Base-by-base conservation (phyloP, 2,113 vertebrate genomes). In the Nesogale talazaci region DNA sequence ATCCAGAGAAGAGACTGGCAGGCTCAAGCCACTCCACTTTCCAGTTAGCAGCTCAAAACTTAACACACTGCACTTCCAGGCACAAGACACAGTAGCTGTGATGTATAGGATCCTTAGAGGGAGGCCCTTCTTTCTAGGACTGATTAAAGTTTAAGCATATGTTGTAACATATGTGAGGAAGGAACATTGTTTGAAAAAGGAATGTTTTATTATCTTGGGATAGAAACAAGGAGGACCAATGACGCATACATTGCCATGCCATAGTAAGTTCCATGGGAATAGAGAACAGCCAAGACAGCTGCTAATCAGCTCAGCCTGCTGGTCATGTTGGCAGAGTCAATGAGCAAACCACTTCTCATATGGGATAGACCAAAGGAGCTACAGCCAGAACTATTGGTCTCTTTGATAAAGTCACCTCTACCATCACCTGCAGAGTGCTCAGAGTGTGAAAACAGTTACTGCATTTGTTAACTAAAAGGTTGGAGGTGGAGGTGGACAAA, bases 91-190 rank as follows among this genome's bases (percentile, higher is more conserved):
- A 52, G 46, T 11, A 10, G 46, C 10, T 52, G 9, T 52, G 46
- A 11, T 52, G n/a, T 42, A 11, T 0, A 59, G n/a, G 1, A 65
- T 52, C 3, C n/a, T n/a, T n/a, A n/a, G n/a, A n/a, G n/a, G n/a
- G n/a, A n/a, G n/a, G n/a, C 3, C 19, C 27, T 84, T 91, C 31
- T 5, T 15, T 76, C 38, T 12, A 80, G 38, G 65, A 86, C 40
- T 22, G 29, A 59, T 0, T 12, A 20, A 72, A 84, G 31, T 40
- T n/a, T 34, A 83, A 70, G 65, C 88, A 63, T 63, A 7, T 81
- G 7, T 76, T 4, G 3, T 42, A 77, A 38, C 31, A 72, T 79
- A 86, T 3, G 12, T 19, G 79, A 89, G 22, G 77, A 31, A 84
- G 46, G 23, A 88, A 56, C 20, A 27, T 36, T 19, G 3, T 22